These are phyloP conservation scores for Lasioglossum calceatum DNA, from an alignment of 2,888 invertebrate species.

Conservation along the genomic window DNA sequence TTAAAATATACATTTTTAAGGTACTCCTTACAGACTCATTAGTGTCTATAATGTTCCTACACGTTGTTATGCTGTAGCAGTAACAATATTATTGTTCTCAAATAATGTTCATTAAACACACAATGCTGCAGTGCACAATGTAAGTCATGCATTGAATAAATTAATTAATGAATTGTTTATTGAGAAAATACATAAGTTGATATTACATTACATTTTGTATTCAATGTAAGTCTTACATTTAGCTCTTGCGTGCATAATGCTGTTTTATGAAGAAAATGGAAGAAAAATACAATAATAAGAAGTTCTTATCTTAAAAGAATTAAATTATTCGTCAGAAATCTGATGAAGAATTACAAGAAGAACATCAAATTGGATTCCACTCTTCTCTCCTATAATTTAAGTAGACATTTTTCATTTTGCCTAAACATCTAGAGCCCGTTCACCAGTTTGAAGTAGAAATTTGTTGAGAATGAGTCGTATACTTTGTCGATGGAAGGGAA, in stretches of 20 bases:
- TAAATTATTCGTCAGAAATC: not conserved
- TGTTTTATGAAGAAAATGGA: not conserved
- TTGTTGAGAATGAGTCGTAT: not conserved
- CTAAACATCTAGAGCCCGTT: not conserved
- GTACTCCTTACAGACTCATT: not conserved
- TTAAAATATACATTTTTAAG: not conserved
- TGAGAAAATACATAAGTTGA: not conserved
- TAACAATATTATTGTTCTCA: not conserved
- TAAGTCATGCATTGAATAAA: not conserved
- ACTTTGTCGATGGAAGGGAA: too few species aligned
- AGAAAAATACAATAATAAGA: not conserved
- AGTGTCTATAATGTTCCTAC: not conserved
- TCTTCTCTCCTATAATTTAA: not conserved
- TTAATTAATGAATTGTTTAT: not conserved
- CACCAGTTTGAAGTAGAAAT: not conserved
- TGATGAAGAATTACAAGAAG: not conserved
- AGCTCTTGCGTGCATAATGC: not conserved
- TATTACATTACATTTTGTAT: not conserved
- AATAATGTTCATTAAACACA: not conserved
- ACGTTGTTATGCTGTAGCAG: not conserved
- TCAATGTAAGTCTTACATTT: not conserved
- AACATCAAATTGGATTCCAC: not conserved
- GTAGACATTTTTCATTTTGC: not conserved
- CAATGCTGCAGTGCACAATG: not conserved
- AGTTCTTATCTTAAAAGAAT: too few species aligned